A percentile compares a stretch with the other conserved stretches of the same genome.
Conservation (phyloP, 2,113 vertebrate species). For the Psephotus haematonotus region DNA sequence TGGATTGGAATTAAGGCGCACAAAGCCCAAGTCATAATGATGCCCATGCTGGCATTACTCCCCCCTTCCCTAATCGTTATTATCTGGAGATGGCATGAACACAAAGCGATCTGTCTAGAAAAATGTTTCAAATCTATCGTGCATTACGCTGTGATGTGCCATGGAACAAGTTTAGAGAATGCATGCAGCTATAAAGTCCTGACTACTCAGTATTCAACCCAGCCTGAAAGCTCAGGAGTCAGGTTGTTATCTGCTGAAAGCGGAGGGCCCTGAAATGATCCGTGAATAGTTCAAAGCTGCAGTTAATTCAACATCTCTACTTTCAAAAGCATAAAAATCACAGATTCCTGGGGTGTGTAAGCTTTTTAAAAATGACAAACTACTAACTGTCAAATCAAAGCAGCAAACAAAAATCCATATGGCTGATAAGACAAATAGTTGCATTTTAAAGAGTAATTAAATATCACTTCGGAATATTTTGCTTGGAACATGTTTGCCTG, state of each 20-base stretch:
- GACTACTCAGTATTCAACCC: conserved; percentile 47
- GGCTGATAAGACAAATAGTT: conserved; percentile 65
- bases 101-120: conserved; percentile 18
- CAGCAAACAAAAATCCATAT: conserved; percentile 48
- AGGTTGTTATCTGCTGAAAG: conserved; percentile 50
- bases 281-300: conserved; percentile 65
- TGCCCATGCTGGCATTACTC: not conserved
- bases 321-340: conserved; percentile 65
- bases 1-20: not conserved
- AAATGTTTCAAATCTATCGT: not conserved
- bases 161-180: conserved; percentile 12
- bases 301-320: conserved; percentile 65
- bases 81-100: not conserved
- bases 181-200: not conserved
- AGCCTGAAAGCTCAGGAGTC: conserved; percentile 22
- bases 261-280: conserved; percentile 60
- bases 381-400: conserved; percentile 70
- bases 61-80: not conserved
- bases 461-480: conserved; percentile 63
- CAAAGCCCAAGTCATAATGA: not conserved
- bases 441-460: conserved; percentile 71
- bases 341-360: conserved; percentile 57
- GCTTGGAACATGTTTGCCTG: conserved; percentile 50
- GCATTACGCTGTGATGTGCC: not conserved
- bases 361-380: conserved; percentile 64